Conservation (phyloP, 2,888 invertebrate species). For the Agrilus mali region DNA sequence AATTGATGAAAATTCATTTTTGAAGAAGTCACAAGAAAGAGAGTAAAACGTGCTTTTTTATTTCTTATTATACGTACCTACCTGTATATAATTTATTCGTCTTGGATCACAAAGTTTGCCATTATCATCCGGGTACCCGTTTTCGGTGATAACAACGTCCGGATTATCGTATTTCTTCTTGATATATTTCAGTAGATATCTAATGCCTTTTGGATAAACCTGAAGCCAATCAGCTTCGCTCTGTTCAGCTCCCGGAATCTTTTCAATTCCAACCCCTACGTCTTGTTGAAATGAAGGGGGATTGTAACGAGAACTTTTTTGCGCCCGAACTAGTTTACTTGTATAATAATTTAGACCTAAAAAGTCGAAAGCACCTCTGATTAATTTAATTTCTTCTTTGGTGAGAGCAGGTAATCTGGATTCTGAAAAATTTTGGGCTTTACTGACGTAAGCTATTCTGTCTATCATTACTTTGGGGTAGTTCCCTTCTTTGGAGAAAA, state of each 20-base stretch:
- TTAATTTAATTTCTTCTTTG: conserved; percentile 29
- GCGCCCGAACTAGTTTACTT: conserved; percentile 30
- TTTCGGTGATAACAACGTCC: conserved; percentile 44
- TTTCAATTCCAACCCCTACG: conserved; percentile 27
- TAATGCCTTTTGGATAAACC: conserved; percentile 48
- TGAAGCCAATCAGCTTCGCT: conserved; percentile 39
- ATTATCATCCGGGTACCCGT: conserved; percentile 38
- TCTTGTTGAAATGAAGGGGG: conserved; percentile 36
- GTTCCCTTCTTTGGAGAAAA: conserved; percentile 36
- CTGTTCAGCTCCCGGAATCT: conserved; percentile 39
- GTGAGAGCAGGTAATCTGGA: conserved; percentile 38
- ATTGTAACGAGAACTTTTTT: conserved; percentile 25
- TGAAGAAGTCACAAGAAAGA: conserved; percentile 21
- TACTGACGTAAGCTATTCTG: conserved; percentile 32
- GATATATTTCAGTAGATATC: conserved; percentile 41
- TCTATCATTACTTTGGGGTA: conserved; percentile 39
- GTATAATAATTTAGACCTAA: conserved; percentile 55
- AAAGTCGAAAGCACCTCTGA: conserved; percentile 46
- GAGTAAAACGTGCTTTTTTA: conserved; percentile 1
- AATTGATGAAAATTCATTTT: conserved; percentile 19
- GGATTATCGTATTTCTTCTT: conserved; percentile 35
- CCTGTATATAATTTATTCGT: conserved; percentile 29
- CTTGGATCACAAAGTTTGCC: conserved; percentile 38
- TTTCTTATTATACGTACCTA: too few species aligned
- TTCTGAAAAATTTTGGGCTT: conserved; percentile 27